Base-by-base conservation (phyloP, 2,113 vertebrate genomes). In the Lepus europaeus region DNA sequence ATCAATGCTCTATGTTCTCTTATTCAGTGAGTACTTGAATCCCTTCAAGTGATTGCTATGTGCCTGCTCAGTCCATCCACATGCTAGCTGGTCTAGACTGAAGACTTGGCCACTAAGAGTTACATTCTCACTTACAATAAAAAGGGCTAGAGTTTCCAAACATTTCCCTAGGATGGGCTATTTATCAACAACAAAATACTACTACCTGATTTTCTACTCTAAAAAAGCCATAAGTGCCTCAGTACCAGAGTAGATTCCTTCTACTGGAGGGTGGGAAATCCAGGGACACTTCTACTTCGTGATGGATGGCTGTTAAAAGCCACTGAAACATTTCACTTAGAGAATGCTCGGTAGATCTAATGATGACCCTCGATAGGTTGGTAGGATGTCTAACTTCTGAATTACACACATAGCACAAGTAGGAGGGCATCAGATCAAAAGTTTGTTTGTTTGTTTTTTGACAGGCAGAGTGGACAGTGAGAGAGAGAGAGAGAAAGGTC, bases 111-210 rank as follows among this genome's bases (percentile, higher is more conserved):
- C 33, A 92, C 29, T 39, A 33, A 59, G 22, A 85, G 16, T 45
- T 74, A 45, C 10, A 53, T 69, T 64, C 69, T 91, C 64, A 64
- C 59, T 33, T 85, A 89, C 2, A 90, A 3, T 69, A 25, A 22
- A 56, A 95, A 64, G 13, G 59, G n/a, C 31, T 90, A 56, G n/a
- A 74, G 85, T 92, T 95, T 88, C 63, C 89, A 95, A 79, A 31
- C 22, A 72, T 25, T 68, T 79, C 13, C 72, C 68, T 31, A 3
- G 31, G 23, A 36, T 81, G 17, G 39, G 25, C 59, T 87, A 19
- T 6, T 66, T 95, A 87, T 80, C 53, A 70, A 25, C 45, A 80
- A 72, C 22, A 80, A 92, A 97, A 92, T 56, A 82, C 1, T 86
- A 16, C 31, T 77, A n/a, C 64, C 72, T 84, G 17, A n/a, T 69